Conservation (phyloP, 2,113 vertebrate species). For the Malurus elegans region DNA sequence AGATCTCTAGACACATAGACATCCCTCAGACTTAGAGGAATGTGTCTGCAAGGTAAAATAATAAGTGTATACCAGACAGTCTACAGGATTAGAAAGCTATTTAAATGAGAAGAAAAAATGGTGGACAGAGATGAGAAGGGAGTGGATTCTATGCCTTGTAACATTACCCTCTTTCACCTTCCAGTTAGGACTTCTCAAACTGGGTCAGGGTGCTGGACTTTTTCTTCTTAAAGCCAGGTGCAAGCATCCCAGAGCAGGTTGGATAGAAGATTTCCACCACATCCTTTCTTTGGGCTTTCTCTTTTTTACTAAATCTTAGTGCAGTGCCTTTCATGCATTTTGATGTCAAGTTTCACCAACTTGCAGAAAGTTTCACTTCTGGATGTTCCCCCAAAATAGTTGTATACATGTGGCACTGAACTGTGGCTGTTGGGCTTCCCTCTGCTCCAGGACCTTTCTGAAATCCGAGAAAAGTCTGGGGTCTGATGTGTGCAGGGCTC, state of each 20-base stretch:
- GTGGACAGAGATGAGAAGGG: not conserved
- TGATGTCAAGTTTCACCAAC: not conserved
- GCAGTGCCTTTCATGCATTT: not conserved
- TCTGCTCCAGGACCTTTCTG: not conserved
- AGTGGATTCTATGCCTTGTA: not conserved
- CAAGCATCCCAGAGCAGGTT: not conserved
- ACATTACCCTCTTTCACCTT: not conserved
- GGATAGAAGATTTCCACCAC: not conserved
- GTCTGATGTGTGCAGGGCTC: not conserved
- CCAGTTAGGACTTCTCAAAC: not conserved
- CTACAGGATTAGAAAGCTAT: not conserved
- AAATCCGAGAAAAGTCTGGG: not conserved
- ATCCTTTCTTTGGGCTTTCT: not conserved
- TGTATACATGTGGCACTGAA: not conserved
- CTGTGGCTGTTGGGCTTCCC: not conserved
- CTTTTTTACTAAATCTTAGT: not conserved
- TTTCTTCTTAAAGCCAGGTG: not conserved
- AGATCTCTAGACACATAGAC: slow-evolving; percentile 7
- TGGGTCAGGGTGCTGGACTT: not conserved
- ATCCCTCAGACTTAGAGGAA: slow-evolving; percentile 27
- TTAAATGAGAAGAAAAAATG: not conserved
- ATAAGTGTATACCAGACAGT: not conserved
- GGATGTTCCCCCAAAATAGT: not conserved
- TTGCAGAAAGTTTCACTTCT: not conserved
- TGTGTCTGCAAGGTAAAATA: slow-evolving; percentile 49